These are phyloP conservation scores for Brachyhypopomus occidentalis DNA, from an alignment of 2,113 vertebrate genomes.

Conservation along the genomic window DNA sequence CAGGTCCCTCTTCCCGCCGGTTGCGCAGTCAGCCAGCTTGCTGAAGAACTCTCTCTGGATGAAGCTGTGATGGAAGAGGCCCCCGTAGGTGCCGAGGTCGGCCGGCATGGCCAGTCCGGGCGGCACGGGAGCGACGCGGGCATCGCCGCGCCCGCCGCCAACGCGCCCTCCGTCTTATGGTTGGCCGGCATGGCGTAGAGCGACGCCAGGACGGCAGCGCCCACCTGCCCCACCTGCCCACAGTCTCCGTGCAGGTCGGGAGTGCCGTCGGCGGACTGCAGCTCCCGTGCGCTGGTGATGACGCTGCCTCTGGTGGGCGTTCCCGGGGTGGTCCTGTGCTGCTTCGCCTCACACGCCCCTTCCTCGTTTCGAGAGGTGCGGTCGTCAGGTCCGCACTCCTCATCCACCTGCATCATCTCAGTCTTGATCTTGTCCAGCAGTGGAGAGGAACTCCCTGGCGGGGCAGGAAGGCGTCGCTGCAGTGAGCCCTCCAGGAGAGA, in stretches of 20 bases:
- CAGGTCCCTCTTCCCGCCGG: conserved; percentile 85
- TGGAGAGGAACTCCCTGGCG: conserved; percentile 50
- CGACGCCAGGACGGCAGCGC: conserved; percentile 73
- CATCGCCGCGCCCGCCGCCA: conserved; percentile 80
- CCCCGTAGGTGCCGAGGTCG: conserved; percentile 91
- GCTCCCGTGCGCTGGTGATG: conserved; percentile 94
- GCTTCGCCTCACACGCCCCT: conserved; percentile 75
- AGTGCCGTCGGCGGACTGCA: conserved; percentile 76
- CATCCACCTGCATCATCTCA: conserved; percentile 91
- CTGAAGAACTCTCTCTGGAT: conserved; percentile 95
- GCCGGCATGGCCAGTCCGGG: conserved; percentile 85
- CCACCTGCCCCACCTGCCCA: conserved; percentile 60
- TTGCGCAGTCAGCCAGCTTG: conserved; percentile 91
- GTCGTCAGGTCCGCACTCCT: conserved; percentile 75
- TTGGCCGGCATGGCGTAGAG: conserved; percentile 84
- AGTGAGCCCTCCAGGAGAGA: conserved; percentile 72
- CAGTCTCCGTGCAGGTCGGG: conserved; percentile 69
- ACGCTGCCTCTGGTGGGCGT: conserved; percentile 92
- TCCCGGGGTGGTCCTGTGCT: conserved; percentile 84
- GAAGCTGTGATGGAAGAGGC: conserved; percentile 90
- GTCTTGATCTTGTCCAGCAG: conserved; percentile 70
- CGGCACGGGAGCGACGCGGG: conserved; percentile 79
- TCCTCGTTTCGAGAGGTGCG: conserved; percentile 75
- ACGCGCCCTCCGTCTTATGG: conserved; percentile 81
- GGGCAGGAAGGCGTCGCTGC: conserved; percentile 51